Conservation (phyloP, 2,113 vertebrate species). For the Chlamydotis undulata region DNA sequence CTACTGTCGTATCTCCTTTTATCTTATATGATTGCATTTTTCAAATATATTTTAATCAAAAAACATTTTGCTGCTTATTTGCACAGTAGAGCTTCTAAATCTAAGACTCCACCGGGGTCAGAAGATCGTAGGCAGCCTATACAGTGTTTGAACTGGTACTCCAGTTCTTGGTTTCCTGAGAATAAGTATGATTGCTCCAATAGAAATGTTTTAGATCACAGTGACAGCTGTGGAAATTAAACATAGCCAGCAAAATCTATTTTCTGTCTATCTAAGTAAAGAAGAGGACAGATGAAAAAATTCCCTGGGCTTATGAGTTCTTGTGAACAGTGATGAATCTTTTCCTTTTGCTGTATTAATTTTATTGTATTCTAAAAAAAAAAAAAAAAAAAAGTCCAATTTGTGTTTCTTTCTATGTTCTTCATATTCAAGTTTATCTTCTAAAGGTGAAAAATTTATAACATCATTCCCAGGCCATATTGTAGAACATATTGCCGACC, state of each 20-base stretch:
- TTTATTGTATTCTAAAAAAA: neutral
- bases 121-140: neutral
- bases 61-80: neutral
- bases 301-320: neutral
- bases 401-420: neutral
- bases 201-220: conserved; percentile 61
- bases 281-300: conserved; percentile 51
- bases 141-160: neutral
- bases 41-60: neutral
- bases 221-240: conserved; percentile 61
- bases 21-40: neutral
- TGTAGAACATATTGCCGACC: neutral
- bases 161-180: conserved; percentile 10
- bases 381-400: too few species aligned
- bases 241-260: conserved; percentile 53
- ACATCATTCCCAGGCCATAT: neutral
- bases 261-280: conserved; percentile 49
- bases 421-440: neutral
- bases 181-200: conserved; percentile 33
- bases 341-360: conserved; percentile 22
- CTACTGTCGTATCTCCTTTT: neutral
- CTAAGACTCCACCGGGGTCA: neutral
- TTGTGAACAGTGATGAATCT: conserved; percentile 5
- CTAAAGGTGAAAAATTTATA: neutral
- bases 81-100: neutral